phyloP scores from a whole-genome alignment of 2,113 vertebrate genomes.

The Marcusenius ussheri region DNA sequence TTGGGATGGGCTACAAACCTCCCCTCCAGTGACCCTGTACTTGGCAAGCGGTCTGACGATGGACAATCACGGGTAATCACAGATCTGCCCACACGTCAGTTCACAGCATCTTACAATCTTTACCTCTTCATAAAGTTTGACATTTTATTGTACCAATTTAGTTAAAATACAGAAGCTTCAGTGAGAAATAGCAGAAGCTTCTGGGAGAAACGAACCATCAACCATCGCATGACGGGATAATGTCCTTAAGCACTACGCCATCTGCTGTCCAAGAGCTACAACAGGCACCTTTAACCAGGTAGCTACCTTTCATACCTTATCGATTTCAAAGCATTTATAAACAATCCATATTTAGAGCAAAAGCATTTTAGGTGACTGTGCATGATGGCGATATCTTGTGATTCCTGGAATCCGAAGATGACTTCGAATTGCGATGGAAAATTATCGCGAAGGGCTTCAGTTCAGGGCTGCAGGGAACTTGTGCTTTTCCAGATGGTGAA shows the following conservation, averaged over 20 bases:
- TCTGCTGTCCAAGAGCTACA: not conserved
- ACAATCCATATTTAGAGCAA: not conserved
- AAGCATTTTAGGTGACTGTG: not conserved
- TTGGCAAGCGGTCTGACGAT: not conserved
- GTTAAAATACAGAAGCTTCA: not conserved
- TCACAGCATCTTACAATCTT: not conserved
- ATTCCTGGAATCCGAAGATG: not conserved
- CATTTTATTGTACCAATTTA: not conserved
- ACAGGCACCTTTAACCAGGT: not conserved
- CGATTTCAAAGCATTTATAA: not conserved
- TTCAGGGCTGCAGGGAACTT: not conserved
- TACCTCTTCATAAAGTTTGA: not conserved
- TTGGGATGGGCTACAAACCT: not conserved
- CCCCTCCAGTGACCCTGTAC: not conserved
- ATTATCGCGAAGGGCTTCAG: not conserved
- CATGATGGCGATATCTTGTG: not conserved
- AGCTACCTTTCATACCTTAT: not conserved
- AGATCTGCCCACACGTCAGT: not conserved
- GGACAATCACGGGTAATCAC: not conserved
- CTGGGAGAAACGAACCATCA: not conserved
- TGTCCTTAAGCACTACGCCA: not conserved
- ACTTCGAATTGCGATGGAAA: not conserved
- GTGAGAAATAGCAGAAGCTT: not conserved
- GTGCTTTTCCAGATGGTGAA: not conserved
- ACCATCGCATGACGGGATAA: not conserved